phyloP scores from a whole-genome alignment of 1,140 invertebrate species.

The Drosophila tani region DNA sequence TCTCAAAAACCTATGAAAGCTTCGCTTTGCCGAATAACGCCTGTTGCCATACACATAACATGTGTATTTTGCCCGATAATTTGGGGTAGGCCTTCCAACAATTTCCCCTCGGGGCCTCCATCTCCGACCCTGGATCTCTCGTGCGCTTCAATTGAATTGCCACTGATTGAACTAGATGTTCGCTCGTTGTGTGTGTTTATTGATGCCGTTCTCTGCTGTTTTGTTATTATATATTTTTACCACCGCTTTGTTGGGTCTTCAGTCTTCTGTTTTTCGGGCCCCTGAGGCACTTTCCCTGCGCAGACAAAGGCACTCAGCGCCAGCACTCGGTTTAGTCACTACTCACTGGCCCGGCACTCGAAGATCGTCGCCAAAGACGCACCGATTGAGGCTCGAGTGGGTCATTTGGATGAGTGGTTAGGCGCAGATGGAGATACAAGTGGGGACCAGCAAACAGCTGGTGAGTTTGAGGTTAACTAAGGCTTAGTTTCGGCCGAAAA shows the following conservation, averaged over 20 bases:
- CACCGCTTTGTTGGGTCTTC: constrained; percentile 9
- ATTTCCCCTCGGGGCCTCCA: neutral
- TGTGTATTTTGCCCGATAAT: neutral
- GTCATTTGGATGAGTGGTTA: neutral
- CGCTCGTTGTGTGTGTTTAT: constrained; percentile 5
- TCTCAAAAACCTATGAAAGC: too few relatives aligned
- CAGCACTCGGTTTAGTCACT: constrained; percentile 1
- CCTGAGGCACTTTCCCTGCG: constrained; percentile 25
- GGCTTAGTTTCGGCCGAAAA: constrained; percentile 4
- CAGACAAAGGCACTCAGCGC: constrained; percentile 23
- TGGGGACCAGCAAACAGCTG: neutral
- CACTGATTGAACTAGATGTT: constrained; percentile 38
- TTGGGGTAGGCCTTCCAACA: constrained; percentile 22
- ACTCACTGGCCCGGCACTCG: neutral
- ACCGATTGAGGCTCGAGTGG: constrained; percentile 24
- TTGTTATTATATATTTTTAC: constrained; percentile 2
- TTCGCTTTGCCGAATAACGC: too few relatives aligned
- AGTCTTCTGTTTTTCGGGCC: constrained; percentile 6
- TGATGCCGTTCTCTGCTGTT: neutral
- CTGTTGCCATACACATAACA: neutral
- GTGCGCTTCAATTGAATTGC: constrained; percentile 27
- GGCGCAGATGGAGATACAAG: neutral
- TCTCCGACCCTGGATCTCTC: neutral
- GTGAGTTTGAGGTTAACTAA: neutral
- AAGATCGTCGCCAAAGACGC: constrained; percentile 28